These are phyloP conservation scores for Zosterops lateralis DNA, from an alignment of 2,113 vertebrate species.

Conservation along the genomic window DNA sequence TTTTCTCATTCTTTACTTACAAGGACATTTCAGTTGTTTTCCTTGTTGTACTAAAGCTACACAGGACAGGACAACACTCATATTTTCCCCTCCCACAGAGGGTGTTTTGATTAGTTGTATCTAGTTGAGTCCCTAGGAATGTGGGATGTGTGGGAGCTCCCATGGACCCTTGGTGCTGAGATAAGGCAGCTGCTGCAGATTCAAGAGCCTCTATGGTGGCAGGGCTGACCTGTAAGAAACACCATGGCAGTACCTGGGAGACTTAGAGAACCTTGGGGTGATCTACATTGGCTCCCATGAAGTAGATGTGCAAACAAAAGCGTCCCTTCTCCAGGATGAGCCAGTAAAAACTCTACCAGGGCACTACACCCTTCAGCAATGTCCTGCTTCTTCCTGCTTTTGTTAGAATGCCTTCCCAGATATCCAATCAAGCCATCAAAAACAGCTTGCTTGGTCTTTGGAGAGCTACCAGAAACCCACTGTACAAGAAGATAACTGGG, in stretches of 20 bases:
- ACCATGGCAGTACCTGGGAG: background rate
- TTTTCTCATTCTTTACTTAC: background rate
- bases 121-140: background rate
- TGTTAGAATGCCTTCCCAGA: background rate
- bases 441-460: background rate
- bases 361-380: background rate
- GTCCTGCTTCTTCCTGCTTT: background rate
- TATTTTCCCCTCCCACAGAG: background rate
- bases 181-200: background rate
- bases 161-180: background rate
- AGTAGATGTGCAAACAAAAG: background rate
- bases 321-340: background rate
- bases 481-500: background rate
- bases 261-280: accelerated
- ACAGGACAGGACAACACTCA: background rate
- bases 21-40: constrained; percentile 40
- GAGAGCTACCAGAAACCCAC: background rate
- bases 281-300: background rate
- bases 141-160: background rate
- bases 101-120: background rate
- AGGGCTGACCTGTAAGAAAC: background rate
- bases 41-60: background rate
- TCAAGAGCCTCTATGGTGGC: background rate
- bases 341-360: background rate
- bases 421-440: background rate